Conservation (phyloP, 1,140 invertebrate species). For the Caenorhabditis briggsae region DNA sequence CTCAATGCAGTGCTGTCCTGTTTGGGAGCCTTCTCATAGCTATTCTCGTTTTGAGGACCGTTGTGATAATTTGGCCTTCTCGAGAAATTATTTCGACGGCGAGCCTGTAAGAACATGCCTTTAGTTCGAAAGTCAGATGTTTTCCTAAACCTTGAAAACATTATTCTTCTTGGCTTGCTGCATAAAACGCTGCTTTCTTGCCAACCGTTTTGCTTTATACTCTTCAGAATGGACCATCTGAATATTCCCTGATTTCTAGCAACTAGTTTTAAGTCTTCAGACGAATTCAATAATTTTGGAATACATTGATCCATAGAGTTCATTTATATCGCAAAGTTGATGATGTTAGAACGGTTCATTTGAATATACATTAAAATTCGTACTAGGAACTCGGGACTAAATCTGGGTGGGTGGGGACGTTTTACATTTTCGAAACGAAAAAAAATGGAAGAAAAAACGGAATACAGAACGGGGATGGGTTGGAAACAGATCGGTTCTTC, state of each 20-base stretch:
- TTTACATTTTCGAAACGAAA: background rate
- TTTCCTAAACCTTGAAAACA: slow-evolving; percentile 7
- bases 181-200: slow-evolving; percentile 17
- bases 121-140: background rate
- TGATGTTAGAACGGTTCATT: slow-evolving; percentile 49
- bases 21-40: background rate
- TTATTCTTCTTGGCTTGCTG: slow-evolving; percentile 47
- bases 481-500: background rate
- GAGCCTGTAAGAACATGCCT: background rate
- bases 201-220: slow-evolving; percentile 25
- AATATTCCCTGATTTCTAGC: background rate
- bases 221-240: slow-evolving; percentile 26
- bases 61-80: background rate
- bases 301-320: background rate
- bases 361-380: slow-evolving; percentile 48
- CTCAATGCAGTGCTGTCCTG: slow-evolving; percentile 38
- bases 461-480: slow-evolving; percentile 29
- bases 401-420: background rate
- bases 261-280: background rate
- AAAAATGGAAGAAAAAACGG: slow-evolving; percentile 18
- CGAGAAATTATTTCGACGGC: slow-evolving; percentile 37
- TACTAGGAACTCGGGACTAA: slow-evolving; percentile 51
- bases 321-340: background rate
- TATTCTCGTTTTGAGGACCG: slow-evolving; percentile 16
- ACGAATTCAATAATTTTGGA: background rate